These are phyloP conservation scores for Platorchestia sp. DNA, from an alignment of 1,140 invertebrate species.

Conservation along the genomic window DNA sequence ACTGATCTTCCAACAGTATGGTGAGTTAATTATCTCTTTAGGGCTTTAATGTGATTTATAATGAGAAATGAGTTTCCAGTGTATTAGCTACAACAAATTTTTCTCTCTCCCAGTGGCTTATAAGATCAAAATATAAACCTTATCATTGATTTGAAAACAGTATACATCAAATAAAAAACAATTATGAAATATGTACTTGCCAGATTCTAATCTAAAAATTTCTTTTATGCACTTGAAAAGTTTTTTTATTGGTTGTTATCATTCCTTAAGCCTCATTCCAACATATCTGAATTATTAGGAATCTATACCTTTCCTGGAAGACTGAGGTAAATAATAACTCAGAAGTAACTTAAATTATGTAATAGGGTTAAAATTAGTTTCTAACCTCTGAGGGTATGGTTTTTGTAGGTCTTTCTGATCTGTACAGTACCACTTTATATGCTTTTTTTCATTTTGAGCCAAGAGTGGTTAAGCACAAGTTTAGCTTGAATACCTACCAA, in stretches of 20 bases:
- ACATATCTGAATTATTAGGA: background rate
- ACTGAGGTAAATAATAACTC: background rate
- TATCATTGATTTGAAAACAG: too few species aligned
- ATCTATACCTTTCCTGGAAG: background rate
- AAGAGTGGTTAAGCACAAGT: background rate
- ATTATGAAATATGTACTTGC: too few species aligned
- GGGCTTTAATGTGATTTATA: background rate
- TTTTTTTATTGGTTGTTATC: too few species aligned
- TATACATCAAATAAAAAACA: too few species aligned
- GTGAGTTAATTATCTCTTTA: slow-evolving; percentile 74
- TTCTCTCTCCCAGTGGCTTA: background rate
- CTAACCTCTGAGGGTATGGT: background rate
- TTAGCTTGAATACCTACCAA: background rate
- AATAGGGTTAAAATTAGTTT: background rate
- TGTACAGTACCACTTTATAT: background rate
- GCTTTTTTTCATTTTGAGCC: background rate
- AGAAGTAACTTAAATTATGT: background rate
- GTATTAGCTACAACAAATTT: background rate
- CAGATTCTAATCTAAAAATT: too few species aligned
- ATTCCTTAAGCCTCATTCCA: too few species aligned
- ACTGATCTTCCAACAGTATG: slow-evolving; percentile 86
- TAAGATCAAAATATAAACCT: too few species aligned
- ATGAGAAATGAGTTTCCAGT: background rate
- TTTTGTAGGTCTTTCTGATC: background rate
- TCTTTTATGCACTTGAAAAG: too few species aligned